These are phyloP conservation scores for Aleiodes alternator DNA, from an alignment of 2,888 invertebrate genomes.

Conservation along the genomic window DNA sequence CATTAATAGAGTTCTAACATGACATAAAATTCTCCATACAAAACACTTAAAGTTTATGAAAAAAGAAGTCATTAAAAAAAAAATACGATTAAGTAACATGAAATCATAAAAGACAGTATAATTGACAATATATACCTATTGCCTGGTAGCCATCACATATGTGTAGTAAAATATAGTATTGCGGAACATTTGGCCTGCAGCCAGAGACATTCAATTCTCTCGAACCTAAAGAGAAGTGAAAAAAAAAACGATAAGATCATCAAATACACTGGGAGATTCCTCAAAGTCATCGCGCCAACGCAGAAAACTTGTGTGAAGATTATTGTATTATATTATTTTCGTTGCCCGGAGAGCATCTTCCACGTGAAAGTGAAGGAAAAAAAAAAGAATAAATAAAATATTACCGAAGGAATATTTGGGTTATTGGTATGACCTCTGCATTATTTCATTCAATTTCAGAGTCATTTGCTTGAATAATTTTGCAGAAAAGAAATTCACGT, in stretches of 20 bases:
- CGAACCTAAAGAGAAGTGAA: too few relatives aligned
- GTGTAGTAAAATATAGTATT: slow-evolving; percentile 14
- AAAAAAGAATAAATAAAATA: neutral
- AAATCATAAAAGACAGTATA: neutral
- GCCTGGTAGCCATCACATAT: neutral
- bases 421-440: slow-evolving; percentile 26
- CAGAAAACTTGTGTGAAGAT: neutral
- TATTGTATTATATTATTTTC: slow-evolving; percentile 14
- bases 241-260: neutral
- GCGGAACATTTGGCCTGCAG: slow-evolving; percentile 23
- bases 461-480: too few relatives aligned
- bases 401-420: slow-evolving; percentile 12
- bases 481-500: too few relatives aligned
- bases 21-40: neutral
- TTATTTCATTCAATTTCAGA: too few relatives aligned
- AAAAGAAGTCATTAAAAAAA: neutral
- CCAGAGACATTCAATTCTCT: neutral
- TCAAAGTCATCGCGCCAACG: slow-evolving; percentile 32
- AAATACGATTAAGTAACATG: slow-evolving; percentile 16
- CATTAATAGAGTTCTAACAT: too few relatives aligned
- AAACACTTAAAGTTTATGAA: neutral
- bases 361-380: slow-evolving; percentile 15
- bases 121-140: slow-evolving; percentile 5
- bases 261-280: slow-evolving; percentile 18
- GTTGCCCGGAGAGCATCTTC: slow-evolving; percentile 26